Conservation (phyloP, 64 coral and sea anemone species). For the Montipora sp. region DNA sequence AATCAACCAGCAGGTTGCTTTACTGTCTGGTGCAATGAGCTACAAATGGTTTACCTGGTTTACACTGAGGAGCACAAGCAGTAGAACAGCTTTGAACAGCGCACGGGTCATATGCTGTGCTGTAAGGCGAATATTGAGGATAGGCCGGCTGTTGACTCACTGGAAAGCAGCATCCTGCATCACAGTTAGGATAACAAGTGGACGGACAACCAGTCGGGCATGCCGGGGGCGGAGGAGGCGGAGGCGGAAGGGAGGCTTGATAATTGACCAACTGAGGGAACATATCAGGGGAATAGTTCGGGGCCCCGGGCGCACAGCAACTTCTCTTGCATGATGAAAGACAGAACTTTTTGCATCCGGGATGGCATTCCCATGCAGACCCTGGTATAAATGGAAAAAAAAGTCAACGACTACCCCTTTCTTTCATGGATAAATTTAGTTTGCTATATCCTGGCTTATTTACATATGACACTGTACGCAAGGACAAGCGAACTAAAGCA, state of each 20-base stretch:
- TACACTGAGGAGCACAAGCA: conserved; percentile 54
- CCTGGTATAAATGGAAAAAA: neutral
- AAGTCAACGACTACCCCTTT: too few relatives aligned
- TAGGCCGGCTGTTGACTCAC: neutral
- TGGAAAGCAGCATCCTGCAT: conserved; percentile 79
- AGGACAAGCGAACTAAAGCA: too few relatives aligned
- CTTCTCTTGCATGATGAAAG: conserved; percentile 96
- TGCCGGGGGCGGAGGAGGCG: conserved; percentile 74
- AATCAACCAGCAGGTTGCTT: too few relatives aligned
- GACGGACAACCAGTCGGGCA: conserved; percentile 71
- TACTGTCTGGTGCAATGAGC: too few relatives aligned
- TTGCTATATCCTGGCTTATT: too few relatives aligned
- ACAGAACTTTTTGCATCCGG: conserved; percentile 91
- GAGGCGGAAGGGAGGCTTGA: conserved; percentile 71
- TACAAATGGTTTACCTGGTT: conserved; percentile 20
- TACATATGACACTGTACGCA: too few relatives aligned
- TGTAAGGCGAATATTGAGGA: conserved; percentile 15
- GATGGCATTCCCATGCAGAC: conserved; percentile 88
- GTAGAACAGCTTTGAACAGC: conserved; percentile 47
- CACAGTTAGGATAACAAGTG: conserved; percentile 82
- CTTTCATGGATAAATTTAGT: too few relatives aligned
- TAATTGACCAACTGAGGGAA: conserved; percentile 91
- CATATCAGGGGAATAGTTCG: conserved; percentile 80
- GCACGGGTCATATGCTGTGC: conserved; percentile 34
- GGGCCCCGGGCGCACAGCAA: conserved; percentile 83